Conservation (phyloP, 2,797 vertebrate species). For the Benthosema pterotum region DNA sequence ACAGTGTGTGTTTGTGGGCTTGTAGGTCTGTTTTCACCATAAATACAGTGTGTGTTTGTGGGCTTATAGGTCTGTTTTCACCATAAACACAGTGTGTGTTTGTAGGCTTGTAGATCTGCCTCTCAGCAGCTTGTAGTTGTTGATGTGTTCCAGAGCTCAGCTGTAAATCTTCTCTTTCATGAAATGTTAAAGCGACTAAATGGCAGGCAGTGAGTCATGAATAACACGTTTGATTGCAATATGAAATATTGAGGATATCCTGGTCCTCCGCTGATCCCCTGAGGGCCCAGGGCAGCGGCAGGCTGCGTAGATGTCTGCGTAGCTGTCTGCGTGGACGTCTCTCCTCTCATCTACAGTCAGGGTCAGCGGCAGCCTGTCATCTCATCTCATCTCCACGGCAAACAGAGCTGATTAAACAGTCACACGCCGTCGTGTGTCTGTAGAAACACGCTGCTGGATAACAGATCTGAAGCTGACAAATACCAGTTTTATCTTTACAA, state of each 20-base stretch:
- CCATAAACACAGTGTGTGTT: no score
- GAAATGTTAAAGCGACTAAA: constrained; percentile 61
- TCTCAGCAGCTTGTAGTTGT: constrained; percentile 38
- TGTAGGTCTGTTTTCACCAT: no score
- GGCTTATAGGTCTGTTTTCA: no score
- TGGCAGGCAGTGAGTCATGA: constrained; percentile 46
- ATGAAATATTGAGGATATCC: constrained; percentile 65
- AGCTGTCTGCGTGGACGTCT: no score
- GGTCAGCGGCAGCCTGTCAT: no score
- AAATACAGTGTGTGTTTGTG: no score
- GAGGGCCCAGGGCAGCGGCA: constrained; percentile 16
- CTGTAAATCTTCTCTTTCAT: constrained; percentile 49
- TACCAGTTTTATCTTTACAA: constrained; percentile 7
- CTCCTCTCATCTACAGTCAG: no score
- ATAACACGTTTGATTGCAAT: constrained; percentile 62
- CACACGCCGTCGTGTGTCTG: background rate
- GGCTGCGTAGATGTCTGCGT: no score
- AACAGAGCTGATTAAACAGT: constrained; percentile 54
- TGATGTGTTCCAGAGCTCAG: constrained; percentile 34
- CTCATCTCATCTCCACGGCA: constrained; percentile 48
- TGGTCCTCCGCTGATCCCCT: constrained; percentile 1
- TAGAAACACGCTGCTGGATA: constrained; percentile 6
- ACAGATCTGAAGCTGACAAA: no score
- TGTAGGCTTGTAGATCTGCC: no score
- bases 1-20: no score